A percentile compares a stretch with the other conserved stretches of the same genome.
phyloP scores from a whole-genome alignment of 2,113 vertebrate species.

The Pterocles gutturalis region DNA sequence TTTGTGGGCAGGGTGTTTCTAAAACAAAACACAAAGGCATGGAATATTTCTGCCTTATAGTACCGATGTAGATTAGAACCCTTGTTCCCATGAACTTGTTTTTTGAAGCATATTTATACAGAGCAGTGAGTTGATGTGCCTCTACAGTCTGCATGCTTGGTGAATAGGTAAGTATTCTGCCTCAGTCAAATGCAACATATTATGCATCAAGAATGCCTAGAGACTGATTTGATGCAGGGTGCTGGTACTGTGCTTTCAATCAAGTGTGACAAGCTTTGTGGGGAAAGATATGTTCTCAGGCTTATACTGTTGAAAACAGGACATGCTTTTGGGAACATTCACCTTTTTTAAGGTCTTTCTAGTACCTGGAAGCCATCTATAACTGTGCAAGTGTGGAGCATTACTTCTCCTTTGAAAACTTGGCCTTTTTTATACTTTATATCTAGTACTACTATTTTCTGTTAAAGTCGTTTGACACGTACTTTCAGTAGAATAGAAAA shows the following conservation, averaged over 20 bases:
- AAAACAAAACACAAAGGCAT: background rate
- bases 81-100: background rate
- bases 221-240: background rate
- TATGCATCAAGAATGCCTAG: background rate
- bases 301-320: background rate
- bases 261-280: background rate
- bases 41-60: background rate
- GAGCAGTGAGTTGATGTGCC: background rate
- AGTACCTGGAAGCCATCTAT: background rate
- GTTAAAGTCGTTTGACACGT: rapidly evolving
- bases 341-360: background rate
- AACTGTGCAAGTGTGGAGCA: background rate
- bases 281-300: background rate
- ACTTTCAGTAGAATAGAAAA: background rate
- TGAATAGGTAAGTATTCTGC: background rate
- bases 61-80: background rate
- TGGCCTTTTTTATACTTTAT: background rate
- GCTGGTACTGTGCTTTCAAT: background rate
- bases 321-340: background rate
- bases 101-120: background rate
- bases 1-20: background rate
- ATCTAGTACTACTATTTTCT: background rate
- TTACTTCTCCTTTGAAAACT: background rate
- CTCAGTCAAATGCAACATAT: background rate
- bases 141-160: background rate